Conservation (phyloP, 2,888 invertebrate species). For the Scaeva pyrastri region DNA sequence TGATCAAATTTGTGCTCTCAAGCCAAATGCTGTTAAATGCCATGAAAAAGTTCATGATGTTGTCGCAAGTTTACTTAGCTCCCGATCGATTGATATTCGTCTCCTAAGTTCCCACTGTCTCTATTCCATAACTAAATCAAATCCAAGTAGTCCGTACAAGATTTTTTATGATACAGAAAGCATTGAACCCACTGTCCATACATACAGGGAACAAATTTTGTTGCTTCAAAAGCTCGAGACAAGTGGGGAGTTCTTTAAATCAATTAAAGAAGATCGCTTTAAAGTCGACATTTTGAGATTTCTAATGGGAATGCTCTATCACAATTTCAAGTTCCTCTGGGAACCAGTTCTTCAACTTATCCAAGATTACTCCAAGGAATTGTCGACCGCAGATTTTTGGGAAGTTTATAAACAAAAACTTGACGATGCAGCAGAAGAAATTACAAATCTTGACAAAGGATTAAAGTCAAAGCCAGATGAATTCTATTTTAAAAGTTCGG, state of each 20-base stretch:
- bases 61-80: constrained; percentile 87
- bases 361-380: constrained; percentile 88
- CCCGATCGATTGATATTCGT: constrained; percentile 89
- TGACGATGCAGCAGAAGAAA: constrained; percentile 85
- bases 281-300: constrained; percentile 89
- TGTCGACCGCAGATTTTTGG: constrained; percentile 89
- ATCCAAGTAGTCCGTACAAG: constrained; percentile 85
- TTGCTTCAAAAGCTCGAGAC: constrained; percentile 90
- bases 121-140: constrained; percentile 86
- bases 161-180: constrained; percentile 89
- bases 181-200: constrained; percentile 89
- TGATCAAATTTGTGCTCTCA: constrained; percentile 83
- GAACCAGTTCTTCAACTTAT: constrained; percentile 91
- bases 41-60: constrained; percentile 83
- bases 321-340: constrained; percentile 96
- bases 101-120: constrained; percentile 90
- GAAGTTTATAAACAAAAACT: constrained; percentile 87
- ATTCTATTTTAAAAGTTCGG: constrained; percentile 70
- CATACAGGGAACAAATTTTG: constrained; percentile 91
- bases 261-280: constrained; percentile 85
- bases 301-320: constrained; percentile 91
- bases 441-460: constrained; percentile 82
- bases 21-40: constrained; percentile 82
- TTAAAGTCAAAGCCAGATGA: background rate
- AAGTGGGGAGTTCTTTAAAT: constrained; percentile 86